Conservation (phyloP, 2,797 vertebrate species). For the Coreius guichenoti region DNA sequence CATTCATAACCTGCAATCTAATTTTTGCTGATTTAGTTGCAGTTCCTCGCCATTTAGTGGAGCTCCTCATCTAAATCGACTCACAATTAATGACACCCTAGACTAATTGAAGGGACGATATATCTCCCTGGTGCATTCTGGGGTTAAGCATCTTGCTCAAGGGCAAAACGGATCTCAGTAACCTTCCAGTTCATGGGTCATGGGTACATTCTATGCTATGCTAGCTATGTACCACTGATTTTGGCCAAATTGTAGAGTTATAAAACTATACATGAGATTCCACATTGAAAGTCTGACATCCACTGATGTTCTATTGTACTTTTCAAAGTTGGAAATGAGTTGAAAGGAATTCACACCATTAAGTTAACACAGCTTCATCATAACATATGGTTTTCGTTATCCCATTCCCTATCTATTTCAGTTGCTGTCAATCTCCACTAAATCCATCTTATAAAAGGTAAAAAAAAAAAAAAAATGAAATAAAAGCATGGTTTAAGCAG, state of each 20-base stretch:
- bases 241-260: not conserved
- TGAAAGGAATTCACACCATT: not conserved
- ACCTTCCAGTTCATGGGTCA: not conserved
- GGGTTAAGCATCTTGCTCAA: constrained; percentile 17
- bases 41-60: not conserved
- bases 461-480: not conserved
- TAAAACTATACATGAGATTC: not conserved
- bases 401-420: not conserved
- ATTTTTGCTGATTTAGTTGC: constrained; percentile 2
- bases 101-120: not conserved
- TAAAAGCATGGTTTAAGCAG: not conserved
- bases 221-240: not conserved
- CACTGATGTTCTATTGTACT: not conserved
- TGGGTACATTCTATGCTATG: no score
- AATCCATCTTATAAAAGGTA: not conserved
- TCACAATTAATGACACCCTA: constrained; percentile 8
- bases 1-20: constrained; percentile 4
- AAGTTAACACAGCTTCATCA: not conserved
- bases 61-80: not conserved
- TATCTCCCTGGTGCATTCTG: constrained; percentile 13
- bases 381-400: not conserved
- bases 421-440: not conserved
- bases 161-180: not conserved
- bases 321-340: not conserved
- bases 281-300: not conserved